Base-by-base conservation (phyloP, 1,140 invertebrate species). In the Idris sp. region DNA sequence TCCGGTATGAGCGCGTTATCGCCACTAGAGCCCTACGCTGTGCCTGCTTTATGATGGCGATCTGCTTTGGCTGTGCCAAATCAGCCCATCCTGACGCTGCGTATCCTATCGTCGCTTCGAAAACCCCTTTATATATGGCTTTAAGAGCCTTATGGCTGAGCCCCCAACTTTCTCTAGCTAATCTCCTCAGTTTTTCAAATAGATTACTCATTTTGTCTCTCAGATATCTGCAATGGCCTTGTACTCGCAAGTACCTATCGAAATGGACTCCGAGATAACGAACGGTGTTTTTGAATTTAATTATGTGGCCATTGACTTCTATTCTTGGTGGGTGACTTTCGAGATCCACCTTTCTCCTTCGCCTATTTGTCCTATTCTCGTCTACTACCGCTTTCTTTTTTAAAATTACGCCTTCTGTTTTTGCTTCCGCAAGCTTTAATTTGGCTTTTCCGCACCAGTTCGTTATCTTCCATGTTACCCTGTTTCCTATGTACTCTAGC, bases 391-490 rank as follows among this genome's bases (percentile, higher is more conserved):
- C 22, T 8, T 25, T 4, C 22, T 25, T 25, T 8, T 25, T 8
- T 8, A 76, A 13, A 3, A 72, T 2, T 0, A 76, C 74, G 0
- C 53, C 59, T 25, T 79, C 77, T 0, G 74, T 51, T 16, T 79
- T 79, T 0, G n/a, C 15, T 4, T 74, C 62, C 1, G 74, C 67
- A 11, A 76, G 15, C 22, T 64, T 31, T 0, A 78, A 25, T 19
- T 78, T 78, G 0, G 67, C 56, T 6, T 8, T 11, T 0, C 6
- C 33, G 14, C 73, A 71, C n/a, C n/a, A n/a, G n/a, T n/a, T n/a
- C n/a, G n/a, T n/a, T n/a, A n/a, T n/a, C n/a, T n/a, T n/a, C n/a
- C 59, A 53, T 61, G 0, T 9, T 11, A 2, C 26, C 7, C 46
- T 14, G 46, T 40, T 0, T n/a, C n/a, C n/a, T n/a, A n/a, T n/a